Base-by-base conservation (phyloP, 64 coral and sea anemone species). In the Montipora cactus region DNA sequence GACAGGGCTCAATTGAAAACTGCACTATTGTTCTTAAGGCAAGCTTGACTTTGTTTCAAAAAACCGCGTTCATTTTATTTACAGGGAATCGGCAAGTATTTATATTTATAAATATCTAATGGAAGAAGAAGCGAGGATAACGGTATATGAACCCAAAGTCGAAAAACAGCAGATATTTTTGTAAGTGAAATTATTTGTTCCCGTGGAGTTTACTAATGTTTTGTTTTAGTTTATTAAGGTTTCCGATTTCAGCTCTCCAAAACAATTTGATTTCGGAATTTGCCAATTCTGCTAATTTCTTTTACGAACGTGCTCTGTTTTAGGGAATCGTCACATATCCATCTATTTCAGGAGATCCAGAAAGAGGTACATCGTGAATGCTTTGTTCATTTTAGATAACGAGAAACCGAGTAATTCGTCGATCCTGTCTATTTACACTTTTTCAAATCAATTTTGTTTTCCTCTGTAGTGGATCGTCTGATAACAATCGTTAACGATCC, bases 51-150 rank as follows among this genome's bases (percentile, higher is more conserved):
- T 28, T 28, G 28, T 28, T 1, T 28, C 28, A 28, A 28, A 28
- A 28, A 28, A 28, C 28, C 28, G 1, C 1, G 28, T 28, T 28
- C 28, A 28, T 28, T 28, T 28, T 28, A 28, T 28, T 28, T 28
- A 28, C 28, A 99, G 97, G 78, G 97, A 99, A 23, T 99, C 97
- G 3, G 94, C 97, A 4, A 99, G 97, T 79, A 99, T 99, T 84
- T 99, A 96, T 75, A 90, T 99, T 75, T 99, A 94, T 61, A 99
- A 99, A 76, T 99, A 99, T 53, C 84, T 99, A 7, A 93, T 99
- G 91, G 97, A 96, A 58, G 97, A 99, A 89, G 97, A 92, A 9
- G 97, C 97, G 48, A 78, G 79, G 49, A 44, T 99, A 23, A 96
- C 79, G 69, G 91, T 99, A 3, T 99, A 94, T 89, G 97, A 99